A percentile compares a stretch with the other conserved stretches of the same genome.
Conservation (phyloP, 2,113 vertebrate species). For the Hippocampus mohnikei region DNA sequence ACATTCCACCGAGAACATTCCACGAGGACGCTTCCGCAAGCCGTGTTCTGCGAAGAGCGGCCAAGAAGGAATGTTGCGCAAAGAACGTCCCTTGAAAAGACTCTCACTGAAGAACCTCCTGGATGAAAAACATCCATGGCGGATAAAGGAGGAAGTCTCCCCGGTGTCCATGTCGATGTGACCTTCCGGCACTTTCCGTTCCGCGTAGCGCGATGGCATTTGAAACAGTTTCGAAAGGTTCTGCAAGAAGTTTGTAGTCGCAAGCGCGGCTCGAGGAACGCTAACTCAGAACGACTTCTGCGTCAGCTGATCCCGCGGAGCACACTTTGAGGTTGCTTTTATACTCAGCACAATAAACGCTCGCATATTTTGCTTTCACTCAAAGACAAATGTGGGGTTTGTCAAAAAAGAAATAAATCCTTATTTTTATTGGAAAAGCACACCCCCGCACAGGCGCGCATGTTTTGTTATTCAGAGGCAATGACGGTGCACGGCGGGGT, state of each 20-base stretch:
- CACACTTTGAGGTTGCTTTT: neutral
- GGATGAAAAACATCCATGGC: neutral
- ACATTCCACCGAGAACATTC: neutral
- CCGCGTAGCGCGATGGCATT: neutral
- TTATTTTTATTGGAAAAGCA: constrained; percentile 3
- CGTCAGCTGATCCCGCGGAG: neutral
- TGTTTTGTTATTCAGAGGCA: neutral
- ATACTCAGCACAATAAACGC: neutral
- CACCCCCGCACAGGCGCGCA: neutral
- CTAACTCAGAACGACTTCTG: neutral
- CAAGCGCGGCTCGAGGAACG: neutral
- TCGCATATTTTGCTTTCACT: neutral
- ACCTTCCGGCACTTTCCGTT: neutral
- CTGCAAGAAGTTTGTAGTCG: neutral
- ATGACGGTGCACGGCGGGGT: too few relatives aligned
- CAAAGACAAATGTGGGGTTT: neutral
- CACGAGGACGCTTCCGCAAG: neutral
- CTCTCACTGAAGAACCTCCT: neutral
- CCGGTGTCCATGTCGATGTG: neutral
- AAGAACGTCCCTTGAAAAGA: neutral
- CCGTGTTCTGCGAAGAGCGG: too few relatives aligned
- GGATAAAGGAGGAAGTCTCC: neutral
- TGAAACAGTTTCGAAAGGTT: neutral
- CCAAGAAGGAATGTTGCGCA: too few relatives aligned
- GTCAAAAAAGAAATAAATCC: constrained; percentile 4